These are phyloP conservation scores for Rhagonycha lutea DNA, from an alignment of 2,888 invertebrate genomes.

Conservation along the genomic window DNA sequence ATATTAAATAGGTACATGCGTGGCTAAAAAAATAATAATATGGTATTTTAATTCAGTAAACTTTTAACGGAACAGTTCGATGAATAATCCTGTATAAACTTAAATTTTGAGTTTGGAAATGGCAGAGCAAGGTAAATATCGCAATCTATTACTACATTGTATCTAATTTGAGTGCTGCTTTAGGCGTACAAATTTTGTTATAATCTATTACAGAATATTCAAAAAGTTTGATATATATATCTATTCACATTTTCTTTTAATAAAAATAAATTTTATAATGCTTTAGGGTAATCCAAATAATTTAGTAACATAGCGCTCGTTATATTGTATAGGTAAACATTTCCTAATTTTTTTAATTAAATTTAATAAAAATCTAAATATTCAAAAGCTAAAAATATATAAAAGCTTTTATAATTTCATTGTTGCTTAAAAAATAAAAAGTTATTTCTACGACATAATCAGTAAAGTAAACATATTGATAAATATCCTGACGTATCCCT, in stretches of 20 bases:
- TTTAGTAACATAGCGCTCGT: neutral
- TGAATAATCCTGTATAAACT: slow-evolving; percentile 28
- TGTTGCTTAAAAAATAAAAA: slow-evolving; percentile 4
- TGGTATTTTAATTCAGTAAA: neutral
- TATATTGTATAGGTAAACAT: neutral
- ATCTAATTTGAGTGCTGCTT: slow-evolving; percentile 49
- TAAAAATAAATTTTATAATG: neutral
- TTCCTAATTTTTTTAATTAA: neutral
- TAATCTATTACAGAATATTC: slow-evolving; percentile 1
- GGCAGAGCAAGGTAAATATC: slow-evolving; percentile 40
- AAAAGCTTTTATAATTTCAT: neutral
- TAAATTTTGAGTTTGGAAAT: slow-evolving; percentile 40
- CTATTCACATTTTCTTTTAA: neutral
- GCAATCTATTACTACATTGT: slow-evolving; percentile 48
- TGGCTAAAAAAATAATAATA: neutral
- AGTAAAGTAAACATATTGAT: slow-evolving; percentile 23
- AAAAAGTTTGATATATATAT: neutral
- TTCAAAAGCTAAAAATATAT: neutral
- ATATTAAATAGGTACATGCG: too few species aligned
- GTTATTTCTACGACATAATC: slow-evolving; percentile 9
- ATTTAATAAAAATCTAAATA: neutral
- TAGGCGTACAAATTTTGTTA: slow-evolving; percentile 42
- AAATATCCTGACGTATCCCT: slow-evolving; percentile 21
- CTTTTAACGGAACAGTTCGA: neutral
- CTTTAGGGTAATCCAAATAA: neutral